Conservation (phyloP, 2,888 invertebrate genomes). For the Ormyrus rosae region DNA sequence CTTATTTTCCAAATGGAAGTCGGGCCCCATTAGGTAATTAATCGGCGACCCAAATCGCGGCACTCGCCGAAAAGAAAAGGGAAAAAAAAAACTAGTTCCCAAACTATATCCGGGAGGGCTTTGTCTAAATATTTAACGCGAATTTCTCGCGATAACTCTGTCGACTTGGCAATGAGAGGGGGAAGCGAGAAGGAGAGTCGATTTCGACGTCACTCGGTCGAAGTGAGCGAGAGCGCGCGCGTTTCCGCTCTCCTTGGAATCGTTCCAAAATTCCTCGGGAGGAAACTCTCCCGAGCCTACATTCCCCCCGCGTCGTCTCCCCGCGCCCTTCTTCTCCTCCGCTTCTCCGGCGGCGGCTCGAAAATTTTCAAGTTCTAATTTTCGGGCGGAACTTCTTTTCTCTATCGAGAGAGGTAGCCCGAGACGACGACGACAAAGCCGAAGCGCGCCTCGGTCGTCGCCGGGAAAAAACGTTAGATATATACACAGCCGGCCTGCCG, state of each 20-base stretch:
- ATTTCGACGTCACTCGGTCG: conserved; percentile 42
- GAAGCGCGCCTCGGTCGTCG: too few species aligned
- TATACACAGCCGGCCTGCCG: neutral
- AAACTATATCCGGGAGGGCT: neutral
- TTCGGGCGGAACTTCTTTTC: neutral
- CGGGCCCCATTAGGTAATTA: too few species aligned
- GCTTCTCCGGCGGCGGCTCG: neutral
- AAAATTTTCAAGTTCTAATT: conserved; percentile 40
- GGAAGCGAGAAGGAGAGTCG: conserved; percentile 22
- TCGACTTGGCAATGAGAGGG: neutral
- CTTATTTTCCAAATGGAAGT: too few species aligned
- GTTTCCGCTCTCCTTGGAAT: conserved; percentile 51
- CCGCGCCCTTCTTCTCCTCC: neutral
- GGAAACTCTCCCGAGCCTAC: conserved; percentile 16
- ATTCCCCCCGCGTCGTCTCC: conserved; percentile 1
- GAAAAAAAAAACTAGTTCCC: too few species aligned
- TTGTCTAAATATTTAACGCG: conserved; percentile 51
- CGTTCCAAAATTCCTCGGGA: conserved; percentile 50
- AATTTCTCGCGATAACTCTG: conserved; percentile 33
- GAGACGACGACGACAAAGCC: neutral
- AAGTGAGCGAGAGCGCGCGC: neutral
- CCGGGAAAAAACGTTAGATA: neutral
- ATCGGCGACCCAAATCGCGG: too few species aligned
- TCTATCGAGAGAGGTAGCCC: neutral
- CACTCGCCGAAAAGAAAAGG: too few species aligned